Base-by-base conservation (phyloP, 2,797 vertebrate species). In the Syndactyla subalaris region DNA sequence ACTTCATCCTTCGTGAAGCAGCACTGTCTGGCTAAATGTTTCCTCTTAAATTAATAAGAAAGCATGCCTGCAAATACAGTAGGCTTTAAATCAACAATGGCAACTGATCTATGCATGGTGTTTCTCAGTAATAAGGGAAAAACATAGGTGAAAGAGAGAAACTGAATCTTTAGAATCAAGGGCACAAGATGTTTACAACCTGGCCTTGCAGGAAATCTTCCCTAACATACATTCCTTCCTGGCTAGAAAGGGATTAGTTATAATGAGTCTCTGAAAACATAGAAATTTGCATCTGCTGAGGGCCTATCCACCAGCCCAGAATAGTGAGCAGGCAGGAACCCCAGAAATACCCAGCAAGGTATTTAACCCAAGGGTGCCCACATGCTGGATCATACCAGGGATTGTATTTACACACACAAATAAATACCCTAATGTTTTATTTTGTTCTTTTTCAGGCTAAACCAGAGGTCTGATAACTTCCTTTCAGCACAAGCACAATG, bases 1-100 rank as follows among this genome's bases (percentile, higher is more conserved):
- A 0, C 24, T 57, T 43, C 13, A 29, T 45, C 0, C 0, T 32
- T 71, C 4, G 12, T 4, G 13, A 14, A 59, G 27, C 12, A 54
- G 59, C 71, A 34, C 14, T 1, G 1, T 20, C 48, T 15, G 0
- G 38, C 43, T 77, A 71, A 87, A 73, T 34, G 20, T 59, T 92
- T 92, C 38, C 41, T 73, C 83, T 59, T 52, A 61, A 2, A 2
- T 73, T 57, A 67, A 67, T 70, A n/a, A 85, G 11, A 7, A 66
- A 70, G 23, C 41, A 22, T 15, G 45, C 18, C 34, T 91, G 36
- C 45, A 91, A 74, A 73, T 45, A 77, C 59, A 61, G 41, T 13
- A 66, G 51, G 48, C 21, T 93, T 83, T 86, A 84, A 88, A 93
- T 84, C 36, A 87, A 65, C 52, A 67, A 30, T 4, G 1, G 17